Evolutionary conservation across 2,113 vertebrate species (phyloP).

Genomic region (Ancistrus triradiatus): DNA sequence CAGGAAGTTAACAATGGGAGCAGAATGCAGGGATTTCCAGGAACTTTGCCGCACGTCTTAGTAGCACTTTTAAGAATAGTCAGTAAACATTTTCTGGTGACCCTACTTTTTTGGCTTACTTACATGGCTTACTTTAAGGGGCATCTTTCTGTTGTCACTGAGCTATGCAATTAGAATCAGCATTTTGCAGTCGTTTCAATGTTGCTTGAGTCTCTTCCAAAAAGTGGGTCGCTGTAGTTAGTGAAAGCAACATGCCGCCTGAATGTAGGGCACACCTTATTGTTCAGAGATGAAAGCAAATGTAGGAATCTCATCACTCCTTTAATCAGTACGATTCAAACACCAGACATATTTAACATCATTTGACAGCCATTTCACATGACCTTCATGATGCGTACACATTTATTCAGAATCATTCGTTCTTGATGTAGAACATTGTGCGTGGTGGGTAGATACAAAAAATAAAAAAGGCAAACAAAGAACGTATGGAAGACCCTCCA

Average conservation of each 20-base stretch:
- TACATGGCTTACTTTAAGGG: background rate
- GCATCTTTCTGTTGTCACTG: constrained; percentile 5
- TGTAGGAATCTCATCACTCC: constrained; percentile 10
- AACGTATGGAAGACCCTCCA: too few species aligned
- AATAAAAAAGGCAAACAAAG: too few species aligned
- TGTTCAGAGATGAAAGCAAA: constrained; percentile 16
- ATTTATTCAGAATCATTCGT: background rate
- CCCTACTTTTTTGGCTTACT: too few species aligned
- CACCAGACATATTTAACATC: background rate
- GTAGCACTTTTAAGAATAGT: too few species aligned
- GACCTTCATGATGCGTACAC: background rate
- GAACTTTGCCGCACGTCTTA: too few species aligned
- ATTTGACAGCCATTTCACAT: background rate
- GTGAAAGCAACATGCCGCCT: background rate
- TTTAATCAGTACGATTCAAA: background rate
- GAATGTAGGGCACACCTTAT: constrained; percentile 3
- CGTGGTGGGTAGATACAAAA: too few species aligned
- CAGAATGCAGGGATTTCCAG: too few species aligned
- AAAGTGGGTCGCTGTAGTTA: constrained; percentile 18
- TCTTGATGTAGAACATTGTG: too few species aligned
- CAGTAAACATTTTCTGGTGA: too few species aligned
- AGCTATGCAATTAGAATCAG: constrained; percentile 10
- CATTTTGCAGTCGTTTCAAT: background rate
- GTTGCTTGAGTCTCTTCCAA: background rate
- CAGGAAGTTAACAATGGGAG: too few species aligned